A percentile compares a stretch with the other conserved stretches of the same genome.
These are phyloP conservation scores for Diarsia rubi DNA, from an alignment of 2,888 invertebrate species.

Conservation along the genomic window DNA sequence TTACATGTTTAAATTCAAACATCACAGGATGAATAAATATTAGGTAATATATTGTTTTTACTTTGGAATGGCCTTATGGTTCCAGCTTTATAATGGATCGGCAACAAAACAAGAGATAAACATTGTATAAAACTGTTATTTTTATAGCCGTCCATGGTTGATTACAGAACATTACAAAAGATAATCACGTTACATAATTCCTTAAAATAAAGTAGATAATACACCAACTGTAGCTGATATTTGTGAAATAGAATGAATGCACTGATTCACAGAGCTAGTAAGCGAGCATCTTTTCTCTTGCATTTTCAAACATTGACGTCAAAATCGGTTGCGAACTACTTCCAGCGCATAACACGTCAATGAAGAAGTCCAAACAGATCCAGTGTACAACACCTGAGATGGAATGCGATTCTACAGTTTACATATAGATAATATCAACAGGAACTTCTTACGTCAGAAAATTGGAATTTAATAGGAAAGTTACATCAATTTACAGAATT, in stretches of 20 bases:
- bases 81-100: constrained; percentile 64
- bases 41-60: constrained; percentile 38
- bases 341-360: constrained; percentile 70
- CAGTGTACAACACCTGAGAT: constrained; percentile 40
- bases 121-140: constrained; percentile 76
- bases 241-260: constrained; percentile 69
- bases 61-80: constrained; percentile 49
- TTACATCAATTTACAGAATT: constrained; percentile 35
- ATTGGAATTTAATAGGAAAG: constrained; percentile 36
- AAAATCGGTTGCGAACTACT: constrained; percentile 74
- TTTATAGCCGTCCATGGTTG: constrained; percentile 74
- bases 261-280: constrained; percentile 74
- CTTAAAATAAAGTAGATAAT: constrained; percentile 45
- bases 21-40: constrained; percentile 32
- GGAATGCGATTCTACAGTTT: constrained; percentile 45
- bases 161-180: constrained; percentile 68
- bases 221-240: constrained; percentile 42
- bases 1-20: constrained; percentile 23
- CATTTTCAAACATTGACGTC: constrained; percentile 82
- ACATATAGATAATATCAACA: constrained; percentile 52
- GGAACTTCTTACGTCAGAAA: constrained; percentile 54
- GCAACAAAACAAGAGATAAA: constrained; percentile 67
- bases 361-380: constrained; percentile 61
- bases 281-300: constrained; percentile 72
- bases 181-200: constrained; percentile 47